Conservation (phyloP, 2,797 vertebrate genomes). For the Pseudochromis fuscus region DNA sequence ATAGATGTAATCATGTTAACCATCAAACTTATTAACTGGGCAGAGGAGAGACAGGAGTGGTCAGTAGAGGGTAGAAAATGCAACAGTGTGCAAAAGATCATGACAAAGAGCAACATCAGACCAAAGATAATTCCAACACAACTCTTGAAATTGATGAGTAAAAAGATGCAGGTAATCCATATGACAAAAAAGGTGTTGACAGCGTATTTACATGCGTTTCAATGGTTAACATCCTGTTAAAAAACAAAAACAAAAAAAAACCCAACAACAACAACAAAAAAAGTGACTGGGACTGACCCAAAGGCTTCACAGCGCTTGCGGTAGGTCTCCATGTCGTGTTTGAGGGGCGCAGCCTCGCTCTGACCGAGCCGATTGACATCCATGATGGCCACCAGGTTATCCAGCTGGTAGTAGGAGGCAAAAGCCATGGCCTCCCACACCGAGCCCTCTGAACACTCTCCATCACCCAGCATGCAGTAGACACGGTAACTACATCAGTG, state of each 20-base stretch:
- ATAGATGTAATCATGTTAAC: background rate
- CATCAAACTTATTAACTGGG: slow-evolving; percentile 27
- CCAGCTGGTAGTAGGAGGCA: slow-evolving; percentile 88
- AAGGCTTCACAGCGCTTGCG: slow-evolving; percentile 91
- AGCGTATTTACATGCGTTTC: no score
- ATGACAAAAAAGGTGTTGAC: no score
- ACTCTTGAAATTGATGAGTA: background rate
- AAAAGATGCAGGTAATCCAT: no score
- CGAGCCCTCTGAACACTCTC: slow-evolving; percentile 89
- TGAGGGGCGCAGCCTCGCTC: slow-evolving; percentile 86
- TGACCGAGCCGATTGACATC: slow-evolving; percentile 90
- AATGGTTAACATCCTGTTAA: no score
- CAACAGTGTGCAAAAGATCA: background rate
- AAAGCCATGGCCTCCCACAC: slow-evolving; percentile 95
- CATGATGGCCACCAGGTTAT: slow-evolving; percentile 91
- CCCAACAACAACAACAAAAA: no score
- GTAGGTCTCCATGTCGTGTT: slow-evolving; percentile 85
- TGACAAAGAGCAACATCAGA: no score
- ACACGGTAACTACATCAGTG: slow-evolving; percentile 87
- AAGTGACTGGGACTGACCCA: slow-evolving; percentile 83
- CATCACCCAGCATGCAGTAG: slow-evolving; percentile 90
- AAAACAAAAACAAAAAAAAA: no score
- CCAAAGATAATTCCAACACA: no score
- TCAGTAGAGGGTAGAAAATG: background rate
- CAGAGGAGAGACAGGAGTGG: background rate